Conservation (phyloP, 2,797 vertebrate species). For the Sus cebifrons region DNA sequence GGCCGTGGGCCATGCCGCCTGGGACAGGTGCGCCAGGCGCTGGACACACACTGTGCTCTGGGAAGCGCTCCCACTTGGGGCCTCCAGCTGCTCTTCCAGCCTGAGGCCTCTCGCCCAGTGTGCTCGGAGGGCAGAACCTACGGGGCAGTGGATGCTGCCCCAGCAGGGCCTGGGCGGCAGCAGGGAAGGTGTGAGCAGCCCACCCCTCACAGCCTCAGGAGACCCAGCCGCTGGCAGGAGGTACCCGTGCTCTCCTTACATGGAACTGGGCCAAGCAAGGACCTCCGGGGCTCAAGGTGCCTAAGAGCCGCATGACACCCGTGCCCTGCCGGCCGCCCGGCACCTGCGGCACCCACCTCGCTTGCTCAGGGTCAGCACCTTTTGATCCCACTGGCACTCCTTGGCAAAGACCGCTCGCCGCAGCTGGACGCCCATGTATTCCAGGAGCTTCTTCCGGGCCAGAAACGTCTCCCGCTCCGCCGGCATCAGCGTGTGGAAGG, state of each 20-base stretch:
- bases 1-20: background rate
- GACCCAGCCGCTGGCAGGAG: fast-evolving
- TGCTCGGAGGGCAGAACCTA: background rate
- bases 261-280: no score
- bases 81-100: background rate
- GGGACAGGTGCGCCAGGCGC: background rate
- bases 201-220: background rate
- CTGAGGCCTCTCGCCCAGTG: fast-evolving
- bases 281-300: background rate
- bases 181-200: background rate
- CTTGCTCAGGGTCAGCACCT: constrained; percentile 79
- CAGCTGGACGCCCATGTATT: constrained; percentile 90
- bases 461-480: constrained; percentile 89
- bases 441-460: constrained; percentile 89
- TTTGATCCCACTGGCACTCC: constrained; percentile 85
- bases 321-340: fast-evolving
- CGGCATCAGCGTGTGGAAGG: constrained; percentile 90
- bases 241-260: background rate
- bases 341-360: constrained; percentile 63
- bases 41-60: background rate
- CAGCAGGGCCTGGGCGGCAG: no score
- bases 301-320: background rate
- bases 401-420: constrained; percentile 80
- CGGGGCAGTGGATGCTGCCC: background rate
- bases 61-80: fast-evolving